A percentile compares a stretch with the other conserved stretches of the same genome.
phyloP scores from a whole-genome alignment of 2,888 invertebrate genomes.

The Caenorhabditis sinica region DNA sequence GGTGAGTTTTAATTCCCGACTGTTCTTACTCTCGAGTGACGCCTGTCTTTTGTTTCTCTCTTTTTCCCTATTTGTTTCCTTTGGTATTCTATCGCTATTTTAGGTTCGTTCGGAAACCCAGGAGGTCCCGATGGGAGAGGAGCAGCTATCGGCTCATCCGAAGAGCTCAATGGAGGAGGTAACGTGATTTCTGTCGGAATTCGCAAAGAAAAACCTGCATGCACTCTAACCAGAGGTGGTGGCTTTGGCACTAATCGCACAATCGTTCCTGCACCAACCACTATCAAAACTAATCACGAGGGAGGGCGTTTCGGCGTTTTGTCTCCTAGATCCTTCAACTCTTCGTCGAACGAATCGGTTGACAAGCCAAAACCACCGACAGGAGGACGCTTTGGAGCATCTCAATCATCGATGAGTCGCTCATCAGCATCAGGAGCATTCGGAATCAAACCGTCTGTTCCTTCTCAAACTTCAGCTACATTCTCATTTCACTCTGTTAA shows the following conservation, averaged over 20 bases:
- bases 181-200: constrained; percentile 52
- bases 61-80: constrained; percentile 15
- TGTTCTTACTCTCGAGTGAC: constrained; percentile 11
- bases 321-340: constrained; percentile 21
- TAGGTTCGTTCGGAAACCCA: constrained; percentile 36
- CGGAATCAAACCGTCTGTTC: constrained; percentile 13
- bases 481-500: background rate
- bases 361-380: background rate
- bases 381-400: constrained; percentile 43
- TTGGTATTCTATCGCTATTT: constrained; percentile 31
- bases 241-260: constrained; percentile 48
- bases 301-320: constrained; percentile 51
- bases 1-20: constrained; percentile 26
- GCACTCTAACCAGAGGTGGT: constrained; percentile 43
- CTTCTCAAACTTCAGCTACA: background rate
- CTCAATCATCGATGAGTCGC: constrained; percentile 7
- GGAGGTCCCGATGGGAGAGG: constrained; percentile 51
- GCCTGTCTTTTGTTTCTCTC: constrained; percentile 2
- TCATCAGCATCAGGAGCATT: constrained; percentile 25
- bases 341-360: background rate
- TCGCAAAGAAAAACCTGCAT: constrained; percentile 50
- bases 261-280: constrained; percentile 11
- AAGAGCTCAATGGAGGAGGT: constrained; percentile 56
- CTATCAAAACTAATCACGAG: constrained; percentile 52
- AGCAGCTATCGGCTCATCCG: constrained; percentile 54